Evolutionary conservation across 2,113 vertebrate genomes (phyloP).

Genomic region (Lampris megalopsis): DNA sequence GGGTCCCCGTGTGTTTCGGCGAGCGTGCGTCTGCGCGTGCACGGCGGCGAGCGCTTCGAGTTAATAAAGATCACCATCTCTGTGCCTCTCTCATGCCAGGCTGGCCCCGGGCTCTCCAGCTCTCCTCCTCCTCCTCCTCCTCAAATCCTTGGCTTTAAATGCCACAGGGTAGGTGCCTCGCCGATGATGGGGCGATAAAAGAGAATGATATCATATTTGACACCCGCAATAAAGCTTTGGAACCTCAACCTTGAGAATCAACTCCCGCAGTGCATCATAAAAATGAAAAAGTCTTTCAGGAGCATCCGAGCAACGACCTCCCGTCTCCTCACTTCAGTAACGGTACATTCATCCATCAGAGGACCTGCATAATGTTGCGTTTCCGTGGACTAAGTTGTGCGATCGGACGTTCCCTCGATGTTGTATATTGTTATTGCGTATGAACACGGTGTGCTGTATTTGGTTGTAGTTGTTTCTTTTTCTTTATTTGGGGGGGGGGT

Average conservation of each 20-base stretch:
- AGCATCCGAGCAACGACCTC: conserved; percentile 37
- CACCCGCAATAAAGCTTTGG: conserved; percentile 75
- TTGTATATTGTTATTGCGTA: too few species aligned
- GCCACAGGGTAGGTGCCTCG: conserved; percentile 65
- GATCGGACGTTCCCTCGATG: neutral
- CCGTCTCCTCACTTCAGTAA: conserved; percentile 6
- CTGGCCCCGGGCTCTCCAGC: conserved; percentile 28
- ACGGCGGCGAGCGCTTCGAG: neutral
- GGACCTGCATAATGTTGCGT: conserved; percentile 37
- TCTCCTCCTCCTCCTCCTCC: conserved; percentile 19
- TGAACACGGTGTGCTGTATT: too few species aligned
- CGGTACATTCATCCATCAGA: conserved; percentile 41
- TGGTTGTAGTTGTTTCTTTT: too few species aligned
- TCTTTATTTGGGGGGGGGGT: too few species aligned
- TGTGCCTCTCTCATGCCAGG: conserved; percentile 48
- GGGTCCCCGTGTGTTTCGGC: conserved; percentile 10
- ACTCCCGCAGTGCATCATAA: conserved; percentile 73
- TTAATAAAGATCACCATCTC: conserved; percentile 59
- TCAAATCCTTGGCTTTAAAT: conserved; percentile 54
- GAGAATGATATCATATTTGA: conserved; percentile 81
- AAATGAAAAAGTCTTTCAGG: conserved; percentile 66
- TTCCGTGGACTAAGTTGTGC: neutral
- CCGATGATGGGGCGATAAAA: conserved; percentile 75
- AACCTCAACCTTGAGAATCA: conserved; percentile 81
- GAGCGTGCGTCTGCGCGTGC: neutral